A percentile compares a stretch with the other conserved stretches of the same genome.
Evolutionary conservation across 2,797 vertebrate genomes (phyloP).

Genomic region (Alcedo quadribrachys): DNA sequence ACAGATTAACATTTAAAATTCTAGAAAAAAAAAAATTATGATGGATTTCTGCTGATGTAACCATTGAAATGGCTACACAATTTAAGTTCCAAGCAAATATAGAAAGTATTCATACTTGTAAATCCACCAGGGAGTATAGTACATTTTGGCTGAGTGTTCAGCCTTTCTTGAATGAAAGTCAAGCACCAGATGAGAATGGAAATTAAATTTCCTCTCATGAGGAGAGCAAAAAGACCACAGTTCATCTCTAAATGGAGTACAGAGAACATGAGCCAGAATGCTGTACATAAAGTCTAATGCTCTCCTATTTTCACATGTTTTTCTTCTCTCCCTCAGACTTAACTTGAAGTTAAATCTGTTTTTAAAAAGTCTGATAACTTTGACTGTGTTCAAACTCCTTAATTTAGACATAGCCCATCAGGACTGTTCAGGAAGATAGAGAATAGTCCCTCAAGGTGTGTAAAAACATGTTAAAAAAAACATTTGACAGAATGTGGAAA

Average conservation of each 20-base stretch:
- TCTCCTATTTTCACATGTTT: not conserved
- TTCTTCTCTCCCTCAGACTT: not conserved
- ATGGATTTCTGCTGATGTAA: constrained; percentile 51
- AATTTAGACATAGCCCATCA: not conserved
- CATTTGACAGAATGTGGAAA: not conserved
- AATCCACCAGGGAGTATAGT: constrained; percentile 20
- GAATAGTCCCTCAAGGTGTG: not conserved
- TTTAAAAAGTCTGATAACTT: not conserved
- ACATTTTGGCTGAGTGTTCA: constrained; percentile 60
- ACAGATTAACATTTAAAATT: not conserved
- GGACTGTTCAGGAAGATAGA: not conserved
- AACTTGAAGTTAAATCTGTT: not conserved
- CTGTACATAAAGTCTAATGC: not conserved
- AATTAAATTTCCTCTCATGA: constrained; percentile 75
- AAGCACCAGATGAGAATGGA: constrained; percentile 72
- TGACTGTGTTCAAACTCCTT: not conserved
- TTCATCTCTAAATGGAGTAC: constrained; percentile 28
- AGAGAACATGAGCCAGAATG: not conserved
- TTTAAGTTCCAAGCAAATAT: constrained; percentile 34
- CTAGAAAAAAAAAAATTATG: constrained; percentile 1
- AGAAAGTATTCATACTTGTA: constrained; percentile 47
- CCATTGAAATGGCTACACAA: not conserved
- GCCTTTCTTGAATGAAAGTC: constrained; percentile 69
- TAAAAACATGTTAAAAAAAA: not conserved
- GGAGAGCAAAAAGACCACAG: constrained; percentile 24